Evolutionary conservation across 2,888 invertebrate species (phyloP).

Genomic region (Drosophila histrio): DNA sequence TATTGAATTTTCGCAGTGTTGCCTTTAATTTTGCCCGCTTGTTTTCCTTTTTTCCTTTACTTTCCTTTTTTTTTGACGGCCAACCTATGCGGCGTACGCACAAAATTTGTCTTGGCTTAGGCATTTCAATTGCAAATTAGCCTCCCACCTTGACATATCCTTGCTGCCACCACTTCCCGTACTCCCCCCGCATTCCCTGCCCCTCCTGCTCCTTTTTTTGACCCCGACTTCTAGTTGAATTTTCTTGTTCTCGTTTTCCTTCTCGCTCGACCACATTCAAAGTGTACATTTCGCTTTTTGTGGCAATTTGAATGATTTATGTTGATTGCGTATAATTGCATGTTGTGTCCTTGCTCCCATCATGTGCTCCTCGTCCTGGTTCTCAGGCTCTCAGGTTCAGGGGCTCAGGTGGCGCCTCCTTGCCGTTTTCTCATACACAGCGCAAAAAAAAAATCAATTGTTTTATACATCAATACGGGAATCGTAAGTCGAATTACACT

Average conservation of each 20-base stretch:
- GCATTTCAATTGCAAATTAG: slow-evolving; percentile 77
- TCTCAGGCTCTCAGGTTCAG: slow-evolving; percentile 9
- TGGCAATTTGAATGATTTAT: slow-evolving; percentile 78
- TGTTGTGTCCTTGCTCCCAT: slow-evolving; percentile 55
- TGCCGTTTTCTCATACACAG: no score
- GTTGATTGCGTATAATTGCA: slow-evolving; percentile 79
- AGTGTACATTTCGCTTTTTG: slow-evolving; percentile 62
- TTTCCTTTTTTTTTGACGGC: background rate
- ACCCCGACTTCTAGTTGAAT: background rate
- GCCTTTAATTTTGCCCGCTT: background rate
- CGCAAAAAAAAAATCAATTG: no score
- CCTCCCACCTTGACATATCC: slow-evolving; percentile 21
- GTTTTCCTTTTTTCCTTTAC: background rate
- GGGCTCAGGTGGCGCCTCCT: slow-evolving; percentile 27
- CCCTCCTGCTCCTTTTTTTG: background rate
- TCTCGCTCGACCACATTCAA: slow-evolving; percentile 37
- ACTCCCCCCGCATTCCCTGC: no score
- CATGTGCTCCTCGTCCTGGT: background rate
- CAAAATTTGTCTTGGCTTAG: slow-evolving; percentile 65
- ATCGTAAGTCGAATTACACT: no score
- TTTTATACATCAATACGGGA: no score
- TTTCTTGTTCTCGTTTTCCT: background rate
- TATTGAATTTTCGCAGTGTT: background rate
- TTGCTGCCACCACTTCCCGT: background rate
- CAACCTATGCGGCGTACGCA: slow-evolving; percentile 29